Evolutionary conservation across 37 sponge, comb jelly and placozoan genomes (phyloP).

Genomic region (Lycopodina hypogea): DNA sequence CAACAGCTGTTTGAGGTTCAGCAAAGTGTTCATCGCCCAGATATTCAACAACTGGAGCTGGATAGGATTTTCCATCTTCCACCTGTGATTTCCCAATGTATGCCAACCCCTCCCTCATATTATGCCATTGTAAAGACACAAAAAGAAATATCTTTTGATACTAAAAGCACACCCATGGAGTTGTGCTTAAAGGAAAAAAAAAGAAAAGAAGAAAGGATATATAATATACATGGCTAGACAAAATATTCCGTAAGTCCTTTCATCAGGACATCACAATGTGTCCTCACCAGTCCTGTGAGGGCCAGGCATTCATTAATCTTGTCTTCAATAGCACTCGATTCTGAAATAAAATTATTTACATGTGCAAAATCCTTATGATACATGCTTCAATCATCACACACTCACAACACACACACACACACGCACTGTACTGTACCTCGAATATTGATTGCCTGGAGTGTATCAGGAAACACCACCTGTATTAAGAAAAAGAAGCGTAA

Average conservation of each 20-base stretch:
- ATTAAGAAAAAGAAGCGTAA: neutral
- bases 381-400: neutral
- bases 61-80: too few species aligned
- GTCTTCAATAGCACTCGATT: conserved; percentile 10
- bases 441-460: neutral
- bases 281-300: conserved; percentile 50
- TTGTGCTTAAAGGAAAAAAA: too few species aligned
- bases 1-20: too few species aligned
- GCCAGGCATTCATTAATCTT: conserved; percentile 37
- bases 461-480: neutral
- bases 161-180: too few species aligned
- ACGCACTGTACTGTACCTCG: conserved; percentile 30
- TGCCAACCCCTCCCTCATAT: too few species aligned
- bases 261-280: neutral
- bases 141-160: too few species aligned
- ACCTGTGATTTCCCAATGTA: too few species aligned
- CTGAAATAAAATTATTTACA: conserved; percentile 2
- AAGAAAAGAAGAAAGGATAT: too few species aligned
- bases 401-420: conserved; percentile 54
- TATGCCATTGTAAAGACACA: too few species aligned
- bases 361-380: neutral
- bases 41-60: too few species aligned
- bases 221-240: neutral
- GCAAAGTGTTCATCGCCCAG: too few species aligned
- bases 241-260: neutral